Base-by-base conservation (phyloP, 2,797 vertebrate genomes). In the Apogon talboti region DNA sequence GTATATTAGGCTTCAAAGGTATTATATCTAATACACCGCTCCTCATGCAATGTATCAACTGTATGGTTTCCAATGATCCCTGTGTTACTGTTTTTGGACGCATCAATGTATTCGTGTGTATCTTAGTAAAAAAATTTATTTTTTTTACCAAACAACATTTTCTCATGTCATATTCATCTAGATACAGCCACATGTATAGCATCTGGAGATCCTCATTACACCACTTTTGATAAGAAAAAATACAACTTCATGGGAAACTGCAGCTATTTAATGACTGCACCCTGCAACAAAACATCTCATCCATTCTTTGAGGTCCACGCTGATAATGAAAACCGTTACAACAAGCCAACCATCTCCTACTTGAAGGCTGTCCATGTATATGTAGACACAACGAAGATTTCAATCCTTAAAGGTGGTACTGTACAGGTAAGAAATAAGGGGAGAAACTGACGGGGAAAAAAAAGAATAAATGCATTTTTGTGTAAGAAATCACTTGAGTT, bases 171-270 rank as follows among this genome's bases (percentile, higher is more conserved):
- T 30, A 9, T 49, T 16, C 40, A 16, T 12, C 5, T 11, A 94
- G 92, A 11, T 46, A 79, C 90, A 52, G 88, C 92, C 43, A 87
- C 88, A 0, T 95, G 94, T 67, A 35, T 91, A 0, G 90, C 82
- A 0, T 77, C 85, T 37, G 83, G 91, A 16, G 94, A 95, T 72
- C 94, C 94, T 14, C 94, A 95, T 83, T 94, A 94, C 82, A 89
- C 87, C 43, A 94, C 92, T 11, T 95, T 94, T 71, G 94, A 95
- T 87, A 89, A 84, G 16, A 67, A 9, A 6, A 66, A 57, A 13
- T 93, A 94, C 63, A 71, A 90, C 81, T 94, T 94, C 74, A 95
- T 95, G 94, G 94, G 94, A 14, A 94, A 92, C 87, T 95, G 94
- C 84, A 93, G 82, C 67, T 95, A 95, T 56, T 65, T 94, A 57